A percentile compares a stretch with the other conserved stretches of the same genome.
Evolutionary conservation across 2,888 invertebrate genomes (phyloP).

Genomic region (Eilema griseolum): DNA sequence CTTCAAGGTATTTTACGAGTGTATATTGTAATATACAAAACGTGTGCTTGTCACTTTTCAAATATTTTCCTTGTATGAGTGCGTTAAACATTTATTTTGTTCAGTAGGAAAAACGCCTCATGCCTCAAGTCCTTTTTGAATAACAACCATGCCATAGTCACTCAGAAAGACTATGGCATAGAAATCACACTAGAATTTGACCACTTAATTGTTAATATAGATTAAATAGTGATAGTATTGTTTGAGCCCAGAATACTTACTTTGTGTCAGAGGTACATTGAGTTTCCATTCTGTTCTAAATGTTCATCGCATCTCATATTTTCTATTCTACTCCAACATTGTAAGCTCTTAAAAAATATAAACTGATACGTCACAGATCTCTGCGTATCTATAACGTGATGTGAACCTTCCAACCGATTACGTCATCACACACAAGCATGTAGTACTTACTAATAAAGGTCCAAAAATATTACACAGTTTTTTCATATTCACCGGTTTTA

Average conservation of each 20-base stretch:
- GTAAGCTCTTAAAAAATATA: not conserved
- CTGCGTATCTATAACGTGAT: constrained; percentile 30
- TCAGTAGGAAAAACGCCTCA: not conserved
- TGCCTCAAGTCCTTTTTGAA: not conserved
- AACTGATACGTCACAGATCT: not conserved
- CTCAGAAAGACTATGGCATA: too few species aligned
- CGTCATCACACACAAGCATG: constrained; percentile 38
- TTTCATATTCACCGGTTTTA: constrained; percentile 53
- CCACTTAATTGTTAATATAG: too few species aligned
- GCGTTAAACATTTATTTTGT: not conserved
- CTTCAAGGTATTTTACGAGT: constrained; percentile 5
- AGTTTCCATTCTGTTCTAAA: not conserved
- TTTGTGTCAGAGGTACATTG: too few species aligned
- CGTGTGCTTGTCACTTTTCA: constrained; percentile 7
- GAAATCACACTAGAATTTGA: too few species aligned
- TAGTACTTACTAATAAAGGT: constrained; percentile 40
- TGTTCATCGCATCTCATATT: too few species aligned
- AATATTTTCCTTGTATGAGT: constrained; percentile 8
- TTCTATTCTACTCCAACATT: not conserved
- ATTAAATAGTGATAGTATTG: too few species aligned
- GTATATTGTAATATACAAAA: constrained; percentile 1
- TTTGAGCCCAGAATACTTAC: too few species aligned
- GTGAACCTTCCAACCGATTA: constrained; percentile 26
- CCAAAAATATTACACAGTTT: constrained; percentile 41
- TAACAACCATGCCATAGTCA: not conserved